phyloP scores from a whole-genome alignment of 1,140 invertebrate species.

The Pseudoatta argentina region DNA sequence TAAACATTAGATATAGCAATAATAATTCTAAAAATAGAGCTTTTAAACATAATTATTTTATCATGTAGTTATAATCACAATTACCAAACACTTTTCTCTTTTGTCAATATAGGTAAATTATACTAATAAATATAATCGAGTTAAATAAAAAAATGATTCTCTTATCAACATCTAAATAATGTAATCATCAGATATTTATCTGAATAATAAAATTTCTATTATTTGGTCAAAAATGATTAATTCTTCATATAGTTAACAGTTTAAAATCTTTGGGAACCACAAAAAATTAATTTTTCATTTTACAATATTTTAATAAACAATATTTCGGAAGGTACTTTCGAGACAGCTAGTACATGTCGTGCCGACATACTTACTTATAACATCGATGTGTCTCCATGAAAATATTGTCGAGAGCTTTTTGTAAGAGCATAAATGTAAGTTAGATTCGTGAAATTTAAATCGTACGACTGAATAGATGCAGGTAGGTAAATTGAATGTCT shows the following conservation, averaged over 20 bases:
- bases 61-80: no score
- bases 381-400: background rate
- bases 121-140: background rate
- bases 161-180: slow-evolving; percentile 9
- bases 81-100: no score
- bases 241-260: background rate
- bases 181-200: background rate
- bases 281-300: background rate
- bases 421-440: slow-evolving; percentile 57
- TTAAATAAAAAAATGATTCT: slow-evolving; percentile 1
- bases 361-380: background rate
- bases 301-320: background rate
- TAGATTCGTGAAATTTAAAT: slow-evolving; percentile 51
- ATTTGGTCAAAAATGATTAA: background rate
- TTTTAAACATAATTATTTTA: no score
- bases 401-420: slow-evolving; percentile 33
- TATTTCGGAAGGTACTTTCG: background rate
- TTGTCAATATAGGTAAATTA: background rate
- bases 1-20: no score
- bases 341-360: slow-evolving; percentile 7
- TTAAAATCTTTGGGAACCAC: background rate
- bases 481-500: slow-evolving; percentile 50
- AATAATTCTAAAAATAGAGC: no score
- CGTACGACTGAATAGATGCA: slow-evolving; percentile 54
- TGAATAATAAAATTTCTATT: slow-evolving; percentile 19